A percentile compares a stretch with the other conserved stretches of the same genome.
Evolutionary conservation across 2,888 invertebrate genomes (phyloP).

Genomic region (Philonicus albiceps): DNA sequence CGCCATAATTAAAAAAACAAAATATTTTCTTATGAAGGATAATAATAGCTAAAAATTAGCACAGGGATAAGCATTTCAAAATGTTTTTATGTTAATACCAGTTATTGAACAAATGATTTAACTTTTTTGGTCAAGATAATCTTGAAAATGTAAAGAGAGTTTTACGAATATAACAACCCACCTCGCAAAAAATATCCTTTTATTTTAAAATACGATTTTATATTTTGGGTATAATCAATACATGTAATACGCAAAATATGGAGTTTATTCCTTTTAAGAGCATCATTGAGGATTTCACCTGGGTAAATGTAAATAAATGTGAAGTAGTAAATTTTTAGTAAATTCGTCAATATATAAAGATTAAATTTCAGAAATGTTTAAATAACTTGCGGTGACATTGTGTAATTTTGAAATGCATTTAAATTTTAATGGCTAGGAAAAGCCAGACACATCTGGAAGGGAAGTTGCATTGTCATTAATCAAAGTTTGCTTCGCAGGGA

Average conservation of each 20-base stretch:
- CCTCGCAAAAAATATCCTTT: not conserved
- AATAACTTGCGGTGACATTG: not conserved
- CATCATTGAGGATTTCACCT: not conserved
- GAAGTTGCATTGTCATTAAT: not conserved
- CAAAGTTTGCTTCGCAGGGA: not conserved
- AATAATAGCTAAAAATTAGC: too few species aligned
- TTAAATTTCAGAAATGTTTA: not conserved
- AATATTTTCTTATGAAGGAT: too few species aligned
- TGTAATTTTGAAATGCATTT: not conserved
- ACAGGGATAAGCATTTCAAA: too few species aligned
- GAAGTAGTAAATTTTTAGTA: too few species aligned
- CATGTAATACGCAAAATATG: not conserved
- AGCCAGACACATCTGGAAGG: not conserved
- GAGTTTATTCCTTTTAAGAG: not conserved
- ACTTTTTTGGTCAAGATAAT: too few species aligned
- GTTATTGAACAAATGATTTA: too few species aligned
- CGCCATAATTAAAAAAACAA: too few species aligned
- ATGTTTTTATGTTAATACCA: too few species aligned
- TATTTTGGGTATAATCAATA: not conserved
- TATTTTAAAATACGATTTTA: too few species aligned
- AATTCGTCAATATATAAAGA: not conserved
- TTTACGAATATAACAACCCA: too few species aligned
- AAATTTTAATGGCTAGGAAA: not conserved
- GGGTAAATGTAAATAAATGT: too few species aligned
- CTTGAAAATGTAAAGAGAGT: too few species aligned